Conservation (phyloP, 2,888 invertebrate species). For the Drosophila nigricruria region DNA sequence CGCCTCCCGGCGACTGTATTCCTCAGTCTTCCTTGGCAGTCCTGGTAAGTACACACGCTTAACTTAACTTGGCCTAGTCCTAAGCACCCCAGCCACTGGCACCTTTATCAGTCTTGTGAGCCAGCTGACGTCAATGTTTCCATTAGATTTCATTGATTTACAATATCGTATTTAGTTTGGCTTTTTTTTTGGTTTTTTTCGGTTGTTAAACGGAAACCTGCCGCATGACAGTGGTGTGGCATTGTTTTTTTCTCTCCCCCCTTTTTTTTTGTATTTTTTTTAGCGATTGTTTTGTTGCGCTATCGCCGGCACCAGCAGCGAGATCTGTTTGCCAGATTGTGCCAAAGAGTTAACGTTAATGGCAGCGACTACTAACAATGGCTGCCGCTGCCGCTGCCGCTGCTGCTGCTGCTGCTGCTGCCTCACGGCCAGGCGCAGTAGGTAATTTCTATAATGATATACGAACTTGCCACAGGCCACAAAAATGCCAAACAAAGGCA, state of each 20-base stretch:
- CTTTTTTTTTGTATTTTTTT: constrained; percentile 12
- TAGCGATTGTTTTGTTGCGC: constrained; percentile 30
- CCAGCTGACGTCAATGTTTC: constrained; percentile 66
- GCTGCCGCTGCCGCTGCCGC: constrained; percentile 27
- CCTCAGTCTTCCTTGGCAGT: constrained; percentile 97
- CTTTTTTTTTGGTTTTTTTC: constrained; percentile 15
- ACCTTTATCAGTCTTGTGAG: constrained; percentile 47
- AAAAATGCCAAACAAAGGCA: constrained; percentile 59
- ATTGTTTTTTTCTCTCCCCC: constrained; percentile 11
- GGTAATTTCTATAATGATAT: constrained; percentile 83
- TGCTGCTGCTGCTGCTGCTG: constrained; percentile 20
- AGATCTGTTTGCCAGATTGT: constrained; percentile 72
- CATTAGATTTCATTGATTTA: constrained; percentile 75
- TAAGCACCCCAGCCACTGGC: background rate
- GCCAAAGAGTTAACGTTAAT: constrained; percentile 78
- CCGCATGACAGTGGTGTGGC: constrained; percentile 55
- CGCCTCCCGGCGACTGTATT: constrained; percentile 93
- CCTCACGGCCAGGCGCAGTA: constrained; percentile 61
- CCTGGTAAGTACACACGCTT: constrained; percentile 87
- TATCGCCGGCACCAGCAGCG: constrained; percentile 44
- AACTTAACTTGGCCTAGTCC: background rate
- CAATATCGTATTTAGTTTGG: constrained; percentile 45
- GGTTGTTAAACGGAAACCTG: constrained; percentile 38
- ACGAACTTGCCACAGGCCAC: constrained; percentile 75
- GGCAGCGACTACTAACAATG: constrained; percentile 76